phyloP scores from a whole-genome alignment of 2,797 vertebrate species.

The Diplodus puntazzo region DNA sequence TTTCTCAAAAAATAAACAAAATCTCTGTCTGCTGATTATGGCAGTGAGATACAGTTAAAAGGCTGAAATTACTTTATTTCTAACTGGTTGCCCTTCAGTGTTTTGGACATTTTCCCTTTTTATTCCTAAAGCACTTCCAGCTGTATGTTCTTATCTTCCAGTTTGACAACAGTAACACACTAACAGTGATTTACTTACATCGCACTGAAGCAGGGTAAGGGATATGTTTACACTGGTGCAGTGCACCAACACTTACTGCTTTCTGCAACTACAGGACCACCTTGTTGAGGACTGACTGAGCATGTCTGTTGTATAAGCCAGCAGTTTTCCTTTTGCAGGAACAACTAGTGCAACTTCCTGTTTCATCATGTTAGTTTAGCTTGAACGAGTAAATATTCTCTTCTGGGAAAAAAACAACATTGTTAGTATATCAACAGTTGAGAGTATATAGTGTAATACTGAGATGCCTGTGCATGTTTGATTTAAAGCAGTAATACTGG shows the following conservation, averaged over 20 bases:
- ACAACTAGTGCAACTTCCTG: conserved; percentile 14
- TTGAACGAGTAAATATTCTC: conserved; percentile 25
- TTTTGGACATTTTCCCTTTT: conserved; percentile 11
- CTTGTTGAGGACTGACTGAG: conserved; percentile 10
- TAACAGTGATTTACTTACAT: background rate
- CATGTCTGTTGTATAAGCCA: conserved; percentile 35
- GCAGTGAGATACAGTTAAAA: background rate
- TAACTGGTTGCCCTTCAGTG: background rate
- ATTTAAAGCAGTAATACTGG: conserved; percentile 37
- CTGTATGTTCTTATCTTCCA: conserved; percentile 2
- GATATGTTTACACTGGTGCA: conserved; percentile 46
- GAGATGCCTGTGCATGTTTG: conserved; percentile 75
- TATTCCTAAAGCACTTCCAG: conserved; percentile 5
- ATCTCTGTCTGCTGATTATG: background rate
- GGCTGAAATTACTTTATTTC: background rate
- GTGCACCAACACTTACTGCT: conserved; percentile 26
- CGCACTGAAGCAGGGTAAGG: conserved; percentile 26
- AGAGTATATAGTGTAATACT: conserved; percentile 42
- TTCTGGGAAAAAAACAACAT: background rate
- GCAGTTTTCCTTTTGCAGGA: conserved; percentile 4
- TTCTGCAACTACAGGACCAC: conserved; percentile 10
- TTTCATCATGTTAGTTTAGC: conserved; percentile 30
- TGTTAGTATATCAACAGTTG: conserved; percentile 18
- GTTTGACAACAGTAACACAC: background rate
- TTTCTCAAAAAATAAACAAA: too few relatives aligned